Conservation (phyloP, 2,888 invertebrate genomes). For the Prenolepis imparis region DNA sequence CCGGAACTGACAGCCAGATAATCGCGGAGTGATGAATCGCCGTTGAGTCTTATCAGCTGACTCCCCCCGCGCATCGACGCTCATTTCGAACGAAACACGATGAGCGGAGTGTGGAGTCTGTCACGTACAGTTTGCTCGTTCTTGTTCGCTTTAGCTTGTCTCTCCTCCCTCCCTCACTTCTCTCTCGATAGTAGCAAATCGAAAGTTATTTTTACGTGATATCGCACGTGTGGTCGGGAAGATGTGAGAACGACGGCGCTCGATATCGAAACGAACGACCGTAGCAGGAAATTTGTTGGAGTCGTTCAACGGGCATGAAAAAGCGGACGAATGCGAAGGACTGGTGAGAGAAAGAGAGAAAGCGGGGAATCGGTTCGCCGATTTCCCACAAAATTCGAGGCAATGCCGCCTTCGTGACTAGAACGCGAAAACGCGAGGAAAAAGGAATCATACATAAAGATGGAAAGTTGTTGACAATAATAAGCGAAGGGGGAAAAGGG, state of each 20-base stretch:
- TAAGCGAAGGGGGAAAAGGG: neutral
- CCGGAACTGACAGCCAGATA: conserved; percentile 73
- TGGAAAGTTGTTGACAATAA: conserved; percentile 17
- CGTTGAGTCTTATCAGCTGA: conserved; percentile 68
- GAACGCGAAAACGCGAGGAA: conserved; percentile 26
- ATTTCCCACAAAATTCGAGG: conserved; percentile 30
- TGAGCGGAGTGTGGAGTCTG: conserved; percentile 56
- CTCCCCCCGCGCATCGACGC: conserved; percentile 54
- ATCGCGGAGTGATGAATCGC: conserved; percentile 72
- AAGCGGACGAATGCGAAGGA: conserved; percentile 3
- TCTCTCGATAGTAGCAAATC: conserved; percentile 65
- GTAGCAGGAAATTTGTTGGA: conserved; percentile 60
- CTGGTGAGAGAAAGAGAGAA: neutral
- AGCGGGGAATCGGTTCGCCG: neutral
- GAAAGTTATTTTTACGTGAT: conserved; percentile 76
- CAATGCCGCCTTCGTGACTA: conserved; percentile 38
- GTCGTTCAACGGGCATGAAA: conserved; percentile 6
- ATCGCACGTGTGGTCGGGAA: conserved; percentile 57
- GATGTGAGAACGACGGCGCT: conserved; percentile 66
- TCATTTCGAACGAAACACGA: conserved; percentile 62
- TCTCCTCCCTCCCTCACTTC: conserved; percentile 22
- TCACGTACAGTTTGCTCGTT: conserved; percentile 62
- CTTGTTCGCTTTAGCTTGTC: conserved; percentile 17
- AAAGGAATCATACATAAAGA: conserved; percentile 22
- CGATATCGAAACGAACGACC: conserved; percentile 59